These are phyloP conservation scores for Pipistrellus pygmaeus DNA, from an alignment of 2,797 vertebrate genomes.

Conservation along the genomic window DNA sequence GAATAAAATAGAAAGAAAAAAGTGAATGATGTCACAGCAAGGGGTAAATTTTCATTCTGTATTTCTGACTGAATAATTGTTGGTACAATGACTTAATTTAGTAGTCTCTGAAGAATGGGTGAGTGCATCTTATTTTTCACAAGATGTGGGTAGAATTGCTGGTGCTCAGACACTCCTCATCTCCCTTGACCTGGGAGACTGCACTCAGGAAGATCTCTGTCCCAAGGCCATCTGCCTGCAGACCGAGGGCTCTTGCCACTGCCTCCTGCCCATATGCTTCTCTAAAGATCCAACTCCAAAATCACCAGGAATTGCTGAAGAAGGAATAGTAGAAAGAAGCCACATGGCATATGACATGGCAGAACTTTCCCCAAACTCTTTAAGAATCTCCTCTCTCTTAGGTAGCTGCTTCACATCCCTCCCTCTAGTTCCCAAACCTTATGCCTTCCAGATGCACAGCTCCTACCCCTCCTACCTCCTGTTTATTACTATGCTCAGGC, in stretches of 20 bases:
- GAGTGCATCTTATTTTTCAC: background rate
- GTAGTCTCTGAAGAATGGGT: background rate
- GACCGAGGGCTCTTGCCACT: background rate
- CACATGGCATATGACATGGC: background rate
- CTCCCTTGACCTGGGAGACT: background rate
- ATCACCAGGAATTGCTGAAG: no score
- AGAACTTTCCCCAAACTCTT: background rate
- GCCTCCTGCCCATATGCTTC: background rate
- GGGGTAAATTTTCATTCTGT: background rate
- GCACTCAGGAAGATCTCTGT: background rate
- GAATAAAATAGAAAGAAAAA: background rate
- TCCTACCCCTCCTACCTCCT: no score
- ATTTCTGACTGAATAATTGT: background rate
- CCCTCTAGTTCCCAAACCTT: background rate
- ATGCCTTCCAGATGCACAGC: no score
- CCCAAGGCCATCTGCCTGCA: background rate
- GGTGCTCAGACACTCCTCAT: background rate
- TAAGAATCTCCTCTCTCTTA: background rate
- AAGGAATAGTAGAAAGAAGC: background rate
- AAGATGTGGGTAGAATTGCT: background rate
- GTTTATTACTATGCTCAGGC: background rate
- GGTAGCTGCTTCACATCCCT: background rate
- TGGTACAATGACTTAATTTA: background rate
- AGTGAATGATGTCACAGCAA: background rate
- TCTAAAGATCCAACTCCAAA: background rate